These are phyloP conservation scores for Eira barbara DNA, from an alignment of 2,113 vertebrate species.

Conservation along the genomic window DNA sequence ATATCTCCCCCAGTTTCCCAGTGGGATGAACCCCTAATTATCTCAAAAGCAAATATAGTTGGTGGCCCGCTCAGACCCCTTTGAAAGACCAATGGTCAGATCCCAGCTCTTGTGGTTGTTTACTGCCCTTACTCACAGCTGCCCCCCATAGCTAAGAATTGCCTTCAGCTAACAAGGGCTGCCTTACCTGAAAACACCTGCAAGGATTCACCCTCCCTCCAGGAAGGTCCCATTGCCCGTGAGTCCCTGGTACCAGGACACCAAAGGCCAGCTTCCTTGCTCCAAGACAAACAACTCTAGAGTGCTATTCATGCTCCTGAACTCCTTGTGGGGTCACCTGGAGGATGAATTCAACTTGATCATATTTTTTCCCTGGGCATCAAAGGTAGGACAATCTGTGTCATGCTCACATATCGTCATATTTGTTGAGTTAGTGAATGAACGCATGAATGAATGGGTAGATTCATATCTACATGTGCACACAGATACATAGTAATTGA, in stretches of 20 bases:
- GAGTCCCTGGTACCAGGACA: too few relatives aligned
- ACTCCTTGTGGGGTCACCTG: neutral
- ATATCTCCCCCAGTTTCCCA: neutral
- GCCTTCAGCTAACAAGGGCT: neutral
- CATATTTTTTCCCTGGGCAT: neutral
- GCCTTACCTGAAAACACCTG: neutral
- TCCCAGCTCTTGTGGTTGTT: rapidly evolving
- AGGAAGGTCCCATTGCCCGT: neutral
- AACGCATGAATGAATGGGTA: neutral
- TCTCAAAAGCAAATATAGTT: neutral
- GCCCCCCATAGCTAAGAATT: neutral
- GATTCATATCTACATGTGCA: neutral
- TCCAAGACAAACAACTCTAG: neutral
- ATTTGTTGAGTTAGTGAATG: neutral
- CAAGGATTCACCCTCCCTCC: rapidly evolving
- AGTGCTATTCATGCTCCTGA: neutral
- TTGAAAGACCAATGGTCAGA: neutral
- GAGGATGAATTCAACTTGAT: neutral
- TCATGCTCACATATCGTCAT: neutral
- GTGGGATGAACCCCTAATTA: neutral
- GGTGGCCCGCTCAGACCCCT: neutral
- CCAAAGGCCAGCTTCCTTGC: neutral
- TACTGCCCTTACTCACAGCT: neutral
- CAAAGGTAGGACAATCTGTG: neutral
- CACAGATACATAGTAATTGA: neutral